A percentile compares a stretch with the other conserved stretches of the same genome.
Evolutionary conservation across 2,888 invertebrate genomes (phyloP).

Genomic region (Hypomecis atomaria): DNA sequence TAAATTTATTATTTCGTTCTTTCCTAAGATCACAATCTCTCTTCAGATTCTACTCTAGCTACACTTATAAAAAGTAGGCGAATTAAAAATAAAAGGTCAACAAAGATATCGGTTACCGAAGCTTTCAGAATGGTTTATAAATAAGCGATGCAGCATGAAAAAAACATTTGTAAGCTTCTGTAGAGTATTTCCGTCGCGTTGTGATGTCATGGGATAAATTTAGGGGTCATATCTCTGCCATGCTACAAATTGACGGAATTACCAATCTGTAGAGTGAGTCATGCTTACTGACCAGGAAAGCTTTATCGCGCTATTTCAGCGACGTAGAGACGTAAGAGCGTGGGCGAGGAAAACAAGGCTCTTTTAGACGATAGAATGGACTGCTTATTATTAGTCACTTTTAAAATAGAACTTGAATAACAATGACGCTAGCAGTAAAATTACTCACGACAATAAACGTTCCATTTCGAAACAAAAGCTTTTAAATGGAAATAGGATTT

Average conservation of each 20-base stretch:
- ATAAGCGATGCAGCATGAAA: slow-evolving; percentile 41
- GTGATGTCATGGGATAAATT: slow-evolving; percentile 62
- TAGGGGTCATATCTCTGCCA: slow-evolving; percentile 60
- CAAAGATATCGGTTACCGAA: slow-evolving; percentile 41
- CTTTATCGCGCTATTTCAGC: slow-evolving; percentile 65
- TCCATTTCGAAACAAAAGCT: not conserved
- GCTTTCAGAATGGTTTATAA: slow-evolving; percentile 36
- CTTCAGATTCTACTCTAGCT: not conserved
- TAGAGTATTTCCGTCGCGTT: slow-evolving; percentile 50
- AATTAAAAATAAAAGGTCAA: slow-evolving; percentile 33
- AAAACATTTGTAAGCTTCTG: slow-evolving; percentile 37
- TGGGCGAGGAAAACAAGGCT: slow-evolving; percentile 79
- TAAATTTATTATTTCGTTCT: too few relatives aligned
- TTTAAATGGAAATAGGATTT: not conserved
- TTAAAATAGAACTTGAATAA: slow-evolving; percentile 61
- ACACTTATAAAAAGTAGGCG: slow-evolving; percentile 19
- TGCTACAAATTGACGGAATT: slow-evolving; percentile 73
- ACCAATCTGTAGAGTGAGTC: slow-evolving; percentile 67
- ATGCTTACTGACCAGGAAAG: slow-evolving; percentile 57
- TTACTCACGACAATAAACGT: slow-evolving; percentile 1
- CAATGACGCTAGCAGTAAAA: slow-evolving; percentile 2
- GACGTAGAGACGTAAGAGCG: slow-evolving; percentile 60
- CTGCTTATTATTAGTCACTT: slow-evolving; percentile 63
- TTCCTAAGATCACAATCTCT: not conserved
- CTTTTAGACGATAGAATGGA: slow-evolving; percentile 69